Evolutionary conservation across 2,888 invertebrate genomes (phyloP), one percentile per base, ranked within the genome.

Genomic region (Clitarchus hookeri): DNA sequence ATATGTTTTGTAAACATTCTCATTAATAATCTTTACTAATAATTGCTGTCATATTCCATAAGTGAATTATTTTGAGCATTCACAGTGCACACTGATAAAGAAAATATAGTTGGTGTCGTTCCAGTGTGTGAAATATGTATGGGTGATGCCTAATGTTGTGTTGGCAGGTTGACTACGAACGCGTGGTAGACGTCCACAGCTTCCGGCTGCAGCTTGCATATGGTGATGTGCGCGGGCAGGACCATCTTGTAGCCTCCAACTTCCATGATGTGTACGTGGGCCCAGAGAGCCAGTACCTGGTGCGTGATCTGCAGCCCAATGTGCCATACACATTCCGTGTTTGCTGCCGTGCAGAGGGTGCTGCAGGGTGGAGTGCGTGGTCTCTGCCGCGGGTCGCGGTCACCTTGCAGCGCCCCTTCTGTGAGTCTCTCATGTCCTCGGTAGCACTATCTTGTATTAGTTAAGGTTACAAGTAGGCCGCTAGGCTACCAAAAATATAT

Each of bases 311-410:
- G 84, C 90, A 90, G 85, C 90, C 92, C 27, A 90, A 91, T 87
- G 91, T 91, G 85, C 89, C 91, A 4, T 93, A 94, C 89, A 92
- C 93, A 6, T 93, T 94, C 89, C 91, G 94, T 88, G 93, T 94
- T 8, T 92, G 93, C 89, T 92, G 93, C 85, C 91, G 92, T 88
- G 91, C 91, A 48, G 92, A 93, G 87, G 92, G 91, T 4, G 89
- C 89, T 25, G 89, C 89, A 0, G 90, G 91, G 53, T 93, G 93
- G 92, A 92, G 92, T 87, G 91, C 93, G 9, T 94, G 93, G 93
- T 94, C 94, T 86, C 89, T 93, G 77, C 92, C 93, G 11, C 91
- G 92, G 87, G 90, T 92, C 19, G 91, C 92, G n/a, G 88, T 89
- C 85, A 94, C 94, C 0, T 90, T 90, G 44, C 90, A 93, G 84